These are phyloP conservation scores for Urocynchramus pylzowi DNA, from an alignment of 2,113 vertebrate genomes.

Conservation along the genomic window DNA sequence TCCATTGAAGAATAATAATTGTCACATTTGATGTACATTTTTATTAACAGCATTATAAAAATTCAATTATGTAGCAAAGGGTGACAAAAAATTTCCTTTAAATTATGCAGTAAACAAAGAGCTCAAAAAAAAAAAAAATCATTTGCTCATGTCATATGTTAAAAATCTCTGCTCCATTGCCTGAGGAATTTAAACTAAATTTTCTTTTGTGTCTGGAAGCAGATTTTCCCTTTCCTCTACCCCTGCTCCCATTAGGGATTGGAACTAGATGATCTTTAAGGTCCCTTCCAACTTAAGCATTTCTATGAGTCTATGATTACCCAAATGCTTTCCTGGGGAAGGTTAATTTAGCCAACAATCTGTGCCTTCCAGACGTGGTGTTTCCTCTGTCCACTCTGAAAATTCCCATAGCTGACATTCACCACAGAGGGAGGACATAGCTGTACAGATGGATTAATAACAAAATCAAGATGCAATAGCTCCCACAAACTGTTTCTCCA, in stretches of 20 bases:
- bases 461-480: not conserved
- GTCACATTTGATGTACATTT: slow-evolving; percentile 43
- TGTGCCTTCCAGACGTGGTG: not conserved
- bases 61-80: slow-evolving; percentile 54
- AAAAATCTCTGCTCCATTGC: not conserved
- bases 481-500: not conserved
- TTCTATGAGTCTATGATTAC: not conserved
- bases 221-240: not conserved
- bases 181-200: slow-evolving; percentile 5
- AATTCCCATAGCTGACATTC: not conserved
- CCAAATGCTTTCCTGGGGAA: not conserved
- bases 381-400: not conserved
- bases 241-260: not conserved
- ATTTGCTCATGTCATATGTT: not conserved
- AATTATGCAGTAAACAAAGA: slow-evolving; percentile 57
- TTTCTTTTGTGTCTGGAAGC: not conserved
- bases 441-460: not conserved
- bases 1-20: slow-evolving; percentile 38
- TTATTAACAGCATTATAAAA: slow-evolving; percentile 59
- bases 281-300: not conserved
- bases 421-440: not conserved
- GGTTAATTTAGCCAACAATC: not conserved
- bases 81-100: slow-evolving; percentile 35
- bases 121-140: not conserved
- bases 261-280: not conserved